phyloP scores from a whole-genome alignment of 2,888 invertebrate species.

The Lacanobia oleracea region DNA sequence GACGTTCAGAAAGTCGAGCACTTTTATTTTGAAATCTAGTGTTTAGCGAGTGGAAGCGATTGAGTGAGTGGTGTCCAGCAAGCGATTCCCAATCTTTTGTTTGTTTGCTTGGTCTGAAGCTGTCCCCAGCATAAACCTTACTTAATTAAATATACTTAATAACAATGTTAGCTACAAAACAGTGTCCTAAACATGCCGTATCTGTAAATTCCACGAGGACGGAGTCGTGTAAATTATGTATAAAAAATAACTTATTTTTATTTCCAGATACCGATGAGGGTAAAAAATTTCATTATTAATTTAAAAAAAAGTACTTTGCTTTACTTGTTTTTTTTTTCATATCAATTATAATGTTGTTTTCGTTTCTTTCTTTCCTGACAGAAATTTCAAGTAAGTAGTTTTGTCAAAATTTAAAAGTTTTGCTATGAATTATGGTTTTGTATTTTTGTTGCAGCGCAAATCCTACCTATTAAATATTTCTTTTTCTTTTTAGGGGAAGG shows the following conservation, averaged over 20 bases:
- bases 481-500: constrained; percentile 61
- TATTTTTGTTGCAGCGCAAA: background rate
- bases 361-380: background rate
- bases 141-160: too few relatives aligned
- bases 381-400: constrained; percentile 47
- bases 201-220: too few relatives aligned
- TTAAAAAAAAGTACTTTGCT: background rate
- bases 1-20: too few relatives aligned
- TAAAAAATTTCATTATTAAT: constrained; percentile 8
- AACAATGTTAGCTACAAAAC: too few relatives aligned
- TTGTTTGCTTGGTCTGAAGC: too few relatives aligned
- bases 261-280: constrained; percentile 55
- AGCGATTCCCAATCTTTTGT: too few relatives aligned
- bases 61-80: too few relatives aligned
- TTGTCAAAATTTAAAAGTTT: constrained; percentile 33
- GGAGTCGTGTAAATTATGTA: too few relatives aligned
- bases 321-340: background rate
- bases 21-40: too few relatives aligned
- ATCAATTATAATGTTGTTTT: background rate
- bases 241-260: background rate
- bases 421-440: background rate
- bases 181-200: too few relatives aligned
- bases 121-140: too few relatives aligned
- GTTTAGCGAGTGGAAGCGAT: too few relatives aligned
- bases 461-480: background rate